Conservation (phyloP, 1,140 invertebrate species). For the Diabrotica undecimpunctata region DNA sequence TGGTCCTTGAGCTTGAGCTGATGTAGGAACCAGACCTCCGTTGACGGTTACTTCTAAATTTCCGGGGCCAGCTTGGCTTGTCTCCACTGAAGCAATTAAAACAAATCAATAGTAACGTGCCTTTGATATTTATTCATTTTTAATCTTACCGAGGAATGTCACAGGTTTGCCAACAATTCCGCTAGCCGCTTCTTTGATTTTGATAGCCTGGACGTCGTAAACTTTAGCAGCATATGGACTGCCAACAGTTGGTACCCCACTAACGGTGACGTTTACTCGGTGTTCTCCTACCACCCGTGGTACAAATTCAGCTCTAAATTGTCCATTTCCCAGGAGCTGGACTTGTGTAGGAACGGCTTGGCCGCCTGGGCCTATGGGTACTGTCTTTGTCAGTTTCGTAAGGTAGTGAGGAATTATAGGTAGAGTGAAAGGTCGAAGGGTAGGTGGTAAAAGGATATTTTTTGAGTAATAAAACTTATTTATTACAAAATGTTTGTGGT, state of each 20-base stretch:
- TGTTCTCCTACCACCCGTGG: slow-evolving; percentile 87
- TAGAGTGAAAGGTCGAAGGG: background rate
- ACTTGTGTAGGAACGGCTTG: slow-evolving; percentile 84
- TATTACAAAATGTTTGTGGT: background rate
- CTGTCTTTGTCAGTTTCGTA: slow-evolving; percentile 4
- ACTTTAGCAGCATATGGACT: slow-evolving; percentile 92
- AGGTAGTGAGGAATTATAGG: slow-evolving; percentile 2
- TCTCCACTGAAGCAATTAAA: slow-evolving; percentile 72
- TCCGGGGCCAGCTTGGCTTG: slow-evolving; percentile 91
- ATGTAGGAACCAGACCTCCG: slow-evolving; percentile 90
- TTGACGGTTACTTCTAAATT: slow-evolving; percentile 97
- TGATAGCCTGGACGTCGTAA: slow-evolving; percentile 91
- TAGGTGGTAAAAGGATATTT: too few relatives aligned
- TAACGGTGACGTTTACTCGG: slow-evolving; percentile 78
- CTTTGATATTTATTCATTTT: background rate
- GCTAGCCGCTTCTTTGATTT: slow-evolving; percentile 85
- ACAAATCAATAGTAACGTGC: background rate
- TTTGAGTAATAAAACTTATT: too few relatives aligned
- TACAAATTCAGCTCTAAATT: slow-evolving; percentile 83
- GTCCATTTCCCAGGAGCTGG: slow-evolving; percentile 62
- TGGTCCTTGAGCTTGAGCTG: slow-evolving; percentile 89
- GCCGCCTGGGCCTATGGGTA: slow-evolving; percentile 71
- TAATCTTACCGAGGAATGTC: slow-evolving; percentile 81
- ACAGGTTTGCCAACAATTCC: slow-evolving; percentile 91
- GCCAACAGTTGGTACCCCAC: slow-evolving; percentile 72